Evolutionary conservation across 2,888 invertebrate genomes (phyloP), one percentile per base, ranked within the genome.

Genomic region (Ichneumoninae sp.): DNA sequence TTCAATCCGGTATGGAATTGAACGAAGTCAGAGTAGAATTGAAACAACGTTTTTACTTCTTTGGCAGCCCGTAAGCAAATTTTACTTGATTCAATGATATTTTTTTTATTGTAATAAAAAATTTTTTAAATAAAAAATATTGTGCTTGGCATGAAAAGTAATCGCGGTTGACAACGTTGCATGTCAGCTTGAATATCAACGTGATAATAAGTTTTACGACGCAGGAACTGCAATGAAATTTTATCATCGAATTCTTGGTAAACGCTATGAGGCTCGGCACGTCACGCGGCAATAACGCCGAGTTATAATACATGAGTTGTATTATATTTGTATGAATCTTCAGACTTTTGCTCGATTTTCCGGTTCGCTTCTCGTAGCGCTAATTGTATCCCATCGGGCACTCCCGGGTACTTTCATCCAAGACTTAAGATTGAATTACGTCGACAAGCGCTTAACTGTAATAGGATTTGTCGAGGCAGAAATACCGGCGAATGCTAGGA

Each of bases 191-290:
- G 44, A 63, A 63, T 63, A 33, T 74, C 47, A 10, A 63, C 50
- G 73, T 36, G 87, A 87, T 87, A 88, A 89, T 86, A 91, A 91
- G 88, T 91, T 91, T 91, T 90, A 88, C 91, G 90, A 91, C 90
- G 89, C 88, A 88, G 87, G 88, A 87, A 87, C 81, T 87, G 40
- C 44, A 19, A 87, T 87, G 88, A 83, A 90, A 90, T 89, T 86
- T 71, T 70, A 52, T 52, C 69, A 33, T 33, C 30, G 50, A 50
- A 70, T 50, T 30, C 8, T 0, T 13, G 33, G n/a, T 50, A 44
- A 22, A 30, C 30, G 26, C 30, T 40, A 40, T 40, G 2, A 50
- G 13, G 69, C 30, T 69, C 50, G 10, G 47, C 26, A 19, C 40
- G 19, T 66, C 47, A 7, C 44, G 22, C 16, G n/a, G 47, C 47